Base-by-base conservation (phyloP, 2,888 invertebrate genomes). In the Pammene fasciana region DNA sequence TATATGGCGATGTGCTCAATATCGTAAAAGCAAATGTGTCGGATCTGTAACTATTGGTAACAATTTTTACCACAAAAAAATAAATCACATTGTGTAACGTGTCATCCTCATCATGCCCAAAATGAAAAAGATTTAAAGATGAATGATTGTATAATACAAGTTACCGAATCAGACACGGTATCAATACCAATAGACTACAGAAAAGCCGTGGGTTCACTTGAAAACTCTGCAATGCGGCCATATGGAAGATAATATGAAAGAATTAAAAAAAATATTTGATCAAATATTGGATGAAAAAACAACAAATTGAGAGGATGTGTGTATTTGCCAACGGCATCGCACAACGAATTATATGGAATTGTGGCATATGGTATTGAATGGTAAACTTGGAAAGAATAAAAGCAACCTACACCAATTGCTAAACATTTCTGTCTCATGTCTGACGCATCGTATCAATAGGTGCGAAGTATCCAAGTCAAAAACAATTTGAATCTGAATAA, bases 381-480 rank as follows among this genome's bases (percentile, higher is more conserved):
- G 46, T 46, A 14, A 46, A 8, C 14, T 46, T 6, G 46, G n/a
- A 0, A 14, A 46, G 14, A 46, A 46, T 14, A 46, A 46, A 46
- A 46, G 14, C 9, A 46, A 46, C 14, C 5, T 46, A 46, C 46
- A 46, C 46, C 14, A 45, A 45, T 13, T 45, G 45, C 10, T 46
- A 46, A 46, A 46, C 14, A 46, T 46, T 46, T 46, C n/a, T n/a
- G n/a, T n/a, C n/a, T 14, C 5, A 46, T 46, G 6, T 46, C 46
- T 46, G 46, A 14, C 7, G 46, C 46, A 46, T 46, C 46, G 46
- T 46, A 46, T 46, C 18, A 50, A 16, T 13, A 26, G 52, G 52
- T 52, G 26, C 52, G 52, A 6, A 52, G 26, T 26, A 52, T 52
- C 13, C 52, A 52, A 52, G 52, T 52, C 26, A 52, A 52, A 52